Percentiles rank a stretch among this genome's conserved stretches.
Evolutionary conservation across 2,797 vertebrate genomes (phyloP).

Genomic region (Alosa sapidissima): DNA sequence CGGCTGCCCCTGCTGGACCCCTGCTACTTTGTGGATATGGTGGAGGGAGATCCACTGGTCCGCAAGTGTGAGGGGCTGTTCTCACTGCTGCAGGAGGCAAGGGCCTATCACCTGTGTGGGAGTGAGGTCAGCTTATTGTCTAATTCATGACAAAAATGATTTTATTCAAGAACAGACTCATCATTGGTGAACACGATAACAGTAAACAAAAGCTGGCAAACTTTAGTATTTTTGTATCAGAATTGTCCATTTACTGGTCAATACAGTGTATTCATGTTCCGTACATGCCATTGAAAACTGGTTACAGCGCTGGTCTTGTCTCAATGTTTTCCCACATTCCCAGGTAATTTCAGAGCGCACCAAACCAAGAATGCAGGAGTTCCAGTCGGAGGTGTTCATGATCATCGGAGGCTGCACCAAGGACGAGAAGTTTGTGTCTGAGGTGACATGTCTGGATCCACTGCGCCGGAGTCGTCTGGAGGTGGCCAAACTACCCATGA

Average conservation of each 20-base stretch:
- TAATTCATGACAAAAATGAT: not conserved
- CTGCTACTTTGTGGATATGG: conserved; percentile 90
- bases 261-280: too few species aligned
- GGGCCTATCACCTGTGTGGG: conserved; percentile 89
- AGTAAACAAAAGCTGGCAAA: not conserved
- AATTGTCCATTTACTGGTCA: too few species aligned
- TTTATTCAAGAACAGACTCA: not conserved
- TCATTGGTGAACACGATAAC: not conserved
- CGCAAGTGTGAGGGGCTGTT: conserved; percentile 85
- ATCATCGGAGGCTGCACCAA: conserved; percentile 97
- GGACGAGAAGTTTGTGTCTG: conserved; percentile 92
- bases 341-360: conserved; percentile 95
- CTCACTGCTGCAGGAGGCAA: conserved; percentile 88
- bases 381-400: conserved; percentile 95
- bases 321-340: conserved; percentile 72
- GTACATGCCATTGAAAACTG: too few species aligned
- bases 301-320: not conserved
- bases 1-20: conserved; percentile 90
- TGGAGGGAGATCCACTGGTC: conserved; percentile 88
- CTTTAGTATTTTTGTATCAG: too few species aligned
- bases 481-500: conserved; percentile 89
- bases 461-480: conserved; percentile 92
- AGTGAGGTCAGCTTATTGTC: conserved; percentile 79
- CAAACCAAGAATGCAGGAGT: conserved; percentile 89
- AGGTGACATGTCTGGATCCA: conserved; percentile 95